A percentile compares a stretch with the other conserved stretches of the same genome.
Evolutionary conservation across 2,113 vertebrate species (phyloP).

Genomic region (Misgurnus mizolepis): DNA sequence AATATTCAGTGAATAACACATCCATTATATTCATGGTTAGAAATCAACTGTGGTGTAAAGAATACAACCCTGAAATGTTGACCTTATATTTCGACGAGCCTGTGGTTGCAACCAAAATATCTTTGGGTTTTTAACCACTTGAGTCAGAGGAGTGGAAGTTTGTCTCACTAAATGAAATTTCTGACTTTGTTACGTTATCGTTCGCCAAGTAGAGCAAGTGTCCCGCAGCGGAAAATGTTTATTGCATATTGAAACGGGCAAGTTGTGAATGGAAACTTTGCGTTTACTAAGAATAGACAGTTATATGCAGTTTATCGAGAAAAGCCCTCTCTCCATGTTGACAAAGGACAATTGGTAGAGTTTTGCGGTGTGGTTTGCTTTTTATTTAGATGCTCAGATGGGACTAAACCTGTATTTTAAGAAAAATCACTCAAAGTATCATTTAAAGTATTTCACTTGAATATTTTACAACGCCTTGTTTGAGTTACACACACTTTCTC

Average conservation of each 20-base stretch:
- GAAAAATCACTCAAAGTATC: slow-evolving; percentile 57
- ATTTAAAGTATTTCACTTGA: slow-evolving; percentile 50
- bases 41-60: neutral
- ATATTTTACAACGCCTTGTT: slow-evolving; percentile 43
- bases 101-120: slow-evolving; percentile 44
- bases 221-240: slow-evolving; percentile 68
- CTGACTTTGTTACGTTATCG: slow-evolving; percentile 55
- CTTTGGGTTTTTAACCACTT: neutral
- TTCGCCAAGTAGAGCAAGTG: slow-evolving; percentile 80
- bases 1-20: neutral
- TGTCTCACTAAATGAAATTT: slow-evolving; percentile 48
- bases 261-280: slow-evolving; percentile 58
- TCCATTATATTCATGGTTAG: neutral
- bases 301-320: slow-evolving; percentile 54
- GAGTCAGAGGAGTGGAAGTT: slow-evolving; percentile 15
- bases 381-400: slow-evolving; percentile 57
- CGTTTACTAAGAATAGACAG: slow-evolving; percentile 71
- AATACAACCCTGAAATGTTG: slow-evolving; percentile 3
- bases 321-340: slow-evolving; percentile 23
- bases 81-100: slow-evolving; percentile 8
- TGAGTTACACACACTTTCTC: neutral
- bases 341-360: slow-evolving; percentile 62
- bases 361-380: slow-evolving; percentile 59
- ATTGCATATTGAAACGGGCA: slow-evolving; percentile 76
- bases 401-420: slow-evolving; percentile 63